Base-by-base conservation (phyloP, 1,140 invertebrate genomes). In the Zaprionus kolodkinae region DNA sequence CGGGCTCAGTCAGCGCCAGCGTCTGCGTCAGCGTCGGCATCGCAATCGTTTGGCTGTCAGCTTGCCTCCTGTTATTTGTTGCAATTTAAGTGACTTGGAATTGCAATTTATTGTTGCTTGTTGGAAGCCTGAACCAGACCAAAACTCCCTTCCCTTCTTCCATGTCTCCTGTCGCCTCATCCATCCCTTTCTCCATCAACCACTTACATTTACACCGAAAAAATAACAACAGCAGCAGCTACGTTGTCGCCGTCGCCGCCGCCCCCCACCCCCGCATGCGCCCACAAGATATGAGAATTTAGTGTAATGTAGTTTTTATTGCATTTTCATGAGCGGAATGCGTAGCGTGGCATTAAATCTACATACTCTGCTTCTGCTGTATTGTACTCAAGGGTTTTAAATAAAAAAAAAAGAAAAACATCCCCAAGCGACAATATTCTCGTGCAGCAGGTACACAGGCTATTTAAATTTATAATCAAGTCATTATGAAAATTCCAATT, bases 81-180 rank as follows among this genome's bases (percentile, higher is more conserved):
- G 84, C 84, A 88, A 88, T 88, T 88, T 88, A 88, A 88, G 84
- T 88, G 84, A 88, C 84, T 88, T 88, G 84, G 84, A 88, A 88
- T 88, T 88, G 84, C 84, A 88, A 88, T 88, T 88, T 88, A 88
- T 88, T 75, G 84, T 70, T 73, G 74, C 40, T 76, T 63, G 55
- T 78, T 72, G 36, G 64, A 55, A 54, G 69, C 27, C 65, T 30
- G n/a, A 50, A 59, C 78, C 57, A 63, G 7, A 75, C 50, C 48
- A 35, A 43, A 30, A 30, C 27, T 30, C 12, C 30, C 52, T 30
- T 12, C 30, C 52, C 38, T 13, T 27, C 30, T 33, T 1, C 6
- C 33, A 10, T 35, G 33, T 12, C n/a, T 6, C 17, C 6, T 54
- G 6, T 25, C 17, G 45, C 11, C 45, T 21, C 45, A 25, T 50